These are phyloP conservation scores for Papilio helenus DNA, from an alignment of 1,140 invertebrate genomes.

Conservation along the genomic window DNA sequence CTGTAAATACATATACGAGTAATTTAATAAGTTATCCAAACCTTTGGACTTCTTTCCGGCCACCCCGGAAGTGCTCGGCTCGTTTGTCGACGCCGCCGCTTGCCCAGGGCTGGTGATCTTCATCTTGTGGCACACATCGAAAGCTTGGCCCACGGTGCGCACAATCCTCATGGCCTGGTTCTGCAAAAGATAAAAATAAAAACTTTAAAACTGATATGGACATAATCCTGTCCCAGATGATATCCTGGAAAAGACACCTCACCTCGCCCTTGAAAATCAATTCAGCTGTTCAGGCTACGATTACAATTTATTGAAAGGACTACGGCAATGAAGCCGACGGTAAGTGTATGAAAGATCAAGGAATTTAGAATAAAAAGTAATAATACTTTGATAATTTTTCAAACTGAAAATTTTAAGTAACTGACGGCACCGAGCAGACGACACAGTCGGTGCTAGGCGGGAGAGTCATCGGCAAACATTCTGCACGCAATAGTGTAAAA, in stretches of 20 bases:
- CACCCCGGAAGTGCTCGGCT: constrained; percentile 46
- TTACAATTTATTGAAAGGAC: too few species aligned
- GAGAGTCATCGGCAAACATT: too few species aligned
- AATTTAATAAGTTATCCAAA: constrained; percentile 41
- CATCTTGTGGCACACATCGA: constrained; percentile 99
- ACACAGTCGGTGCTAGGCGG: too few species aligned
- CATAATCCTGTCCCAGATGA: background rate
- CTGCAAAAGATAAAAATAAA: constrained; percentile 83
- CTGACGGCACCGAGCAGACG: too few species aligned
- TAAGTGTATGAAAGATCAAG: too few species aligned
- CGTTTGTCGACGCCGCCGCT: constrained; percentile 62
- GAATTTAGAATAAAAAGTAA: too few species aligned
- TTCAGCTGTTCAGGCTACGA: too few species aligned
- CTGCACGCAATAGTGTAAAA: background rate
- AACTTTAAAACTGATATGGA: background rate
- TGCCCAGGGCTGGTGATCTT: constrained; percentile 81
- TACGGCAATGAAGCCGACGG: too few species aligned
- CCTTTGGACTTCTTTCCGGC: constrained; percentile 64
- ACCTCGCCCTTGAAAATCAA: background rate
- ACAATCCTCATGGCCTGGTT: constrained; percentile 99
- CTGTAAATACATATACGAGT: constrained; percentile 7
- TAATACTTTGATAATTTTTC: too few species aligned
- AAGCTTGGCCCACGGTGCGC: constrained; percentile 98
- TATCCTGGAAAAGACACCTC: background rate
- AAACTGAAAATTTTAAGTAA: too few species aligned